Evolutionary conservation across 2,888 invertebrate genomes (phyloP).

Genomic region (Diploptera punctata): DNA sequence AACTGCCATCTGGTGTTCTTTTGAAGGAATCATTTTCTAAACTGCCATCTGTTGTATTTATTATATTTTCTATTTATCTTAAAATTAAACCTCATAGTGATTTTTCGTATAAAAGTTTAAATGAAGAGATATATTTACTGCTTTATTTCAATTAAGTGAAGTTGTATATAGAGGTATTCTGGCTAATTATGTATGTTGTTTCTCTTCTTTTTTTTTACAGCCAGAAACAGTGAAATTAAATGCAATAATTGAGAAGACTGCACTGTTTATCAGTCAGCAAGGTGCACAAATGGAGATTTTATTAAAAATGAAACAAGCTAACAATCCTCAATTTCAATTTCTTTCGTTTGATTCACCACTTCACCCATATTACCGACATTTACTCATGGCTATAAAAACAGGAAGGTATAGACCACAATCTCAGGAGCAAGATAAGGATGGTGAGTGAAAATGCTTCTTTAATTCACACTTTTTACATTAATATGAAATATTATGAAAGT

Average conservation of each 20-base stretch:
- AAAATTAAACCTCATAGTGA: too few relatives aligned
- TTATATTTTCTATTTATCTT: too few relatives aligned
- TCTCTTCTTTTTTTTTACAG: constrained; percentile 53
- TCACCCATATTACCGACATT: constrained; percentile 88
- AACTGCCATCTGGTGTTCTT: too few relatives aligned
- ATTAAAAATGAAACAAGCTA: constrained; percentile 95
- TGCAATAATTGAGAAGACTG: constrained; percentile 95
- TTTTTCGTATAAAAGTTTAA: too few relatives aligned
- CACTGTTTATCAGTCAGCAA: constrained; percentile 85
- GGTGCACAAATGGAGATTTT: constrained; percentile 99
- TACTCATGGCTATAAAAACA: constrained; percentile 71
- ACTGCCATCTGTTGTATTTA: too few relatives aligned
- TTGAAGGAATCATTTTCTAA: too few relatives aligned
- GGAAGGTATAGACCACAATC: constrained; percentile 63
- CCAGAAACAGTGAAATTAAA: constrained; percentile 88
- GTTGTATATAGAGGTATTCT: too few relatives aligned
- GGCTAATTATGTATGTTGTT: too few relatives aligned
- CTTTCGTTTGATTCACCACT: constrained; percentile 84
- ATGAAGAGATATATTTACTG: too few relatives aligned
- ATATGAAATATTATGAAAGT: constrained; percentile 51
- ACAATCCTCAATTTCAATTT: constrained; percentile 93
- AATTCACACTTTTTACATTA: not conserved
- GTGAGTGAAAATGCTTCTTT: too few relatives aligned
- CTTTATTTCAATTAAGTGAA: too few relatives aligned
- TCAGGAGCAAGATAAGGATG: constrained; percentile 55